Conservation (phyloP, 2,888 invertebrate species). For the Lasiommata megera region DNA sequence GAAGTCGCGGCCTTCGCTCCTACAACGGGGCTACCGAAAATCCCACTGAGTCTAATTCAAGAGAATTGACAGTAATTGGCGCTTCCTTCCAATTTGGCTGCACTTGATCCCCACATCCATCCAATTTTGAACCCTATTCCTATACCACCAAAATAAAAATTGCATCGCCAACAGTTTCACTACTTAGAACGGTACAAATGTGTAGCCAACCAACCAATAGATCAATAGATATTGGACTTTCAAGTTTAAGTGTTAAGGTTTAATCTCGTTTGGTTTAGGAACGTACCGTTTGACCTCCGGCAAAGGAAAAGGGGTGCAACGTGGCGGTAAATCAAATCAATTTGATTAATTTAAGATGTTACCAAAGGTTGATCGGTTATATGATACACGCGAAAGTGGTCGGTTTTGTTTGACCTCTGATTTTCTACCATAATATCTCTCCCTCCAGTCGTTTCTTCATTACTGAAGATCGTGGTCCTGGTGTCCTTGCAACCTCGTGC, state of each 20-base stretch:
- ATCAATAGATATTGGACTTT: constrained; percentile 30
- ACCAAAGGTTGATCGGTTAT: constrained; percentile 21
- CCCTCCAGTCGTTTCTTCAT: no score
- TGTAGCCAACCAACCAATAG: constrained; percentile 2
- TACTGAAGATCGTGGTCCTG: no score
- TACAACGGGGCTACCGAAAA: constrained; percentile 49
- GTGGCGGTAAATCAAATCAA: constrained; percentile 43
- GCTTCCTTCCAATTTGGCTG: constrained; percentile 57
- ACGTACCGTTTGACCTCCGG: constrained; percentile 45
- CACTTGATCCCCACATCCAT: constrained; percentile 40
- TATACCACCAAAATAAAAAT: constrained; percentile 4
- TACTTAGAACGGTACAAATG: constrained; percentile 30
- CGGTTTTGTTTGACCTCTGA: neutral
- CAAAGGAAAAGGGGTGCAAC: constrained; percentile 54
- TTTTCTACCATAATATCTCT: no score
- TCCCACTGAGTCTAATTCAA: constrained; percentile 58
- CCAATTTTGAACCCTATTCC: constrained; percentile 12
- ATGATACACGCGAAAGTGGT: constrained; percentile 1
- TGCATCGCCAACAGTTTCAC: neutral
- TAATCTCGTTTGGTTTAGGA: constrained; percentile 16
- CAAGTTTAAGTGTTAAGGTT: constrained; percentile 11
- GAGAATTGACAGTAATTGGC: constrained; percentile 67
- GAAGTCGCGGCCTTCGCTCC: constrained; percentile 28
- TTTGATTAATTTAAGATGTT: constrained; percentile 48
- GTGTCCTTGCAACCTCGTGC: no score